Percentiles rank a stretch among this genome's conserved stretches.
Conservation (phyloP, 2,888 invertebrate genomes). For the Eupithecia vulgata region DNA sequence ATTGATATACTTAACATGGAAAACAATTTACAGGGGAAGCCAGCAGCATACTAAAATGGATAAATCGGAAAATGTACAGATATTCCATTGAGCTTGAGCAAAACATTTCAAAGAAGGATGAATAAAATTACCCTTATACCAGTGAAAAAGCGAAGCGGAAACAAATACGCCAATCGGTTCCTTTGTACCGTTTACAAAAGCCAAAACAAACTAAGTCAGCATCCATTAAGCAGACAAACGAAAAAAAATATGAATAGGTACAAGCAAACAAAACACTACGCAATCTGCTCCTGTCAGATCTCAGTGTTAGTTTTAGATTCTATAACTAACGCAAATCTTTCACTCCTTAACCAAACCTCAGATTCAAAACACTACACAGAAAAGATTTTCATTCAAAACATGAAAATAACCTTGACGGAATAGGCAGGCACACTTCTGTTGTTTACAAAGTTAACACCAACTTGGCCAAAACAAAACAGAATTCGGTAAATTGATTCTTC, state of each 20-base stretch:
- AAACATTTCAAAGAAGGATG: not conserved
- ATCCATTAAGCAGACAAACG: no score
- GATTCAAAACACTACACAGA: not conserved
- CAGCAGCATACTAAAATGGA: not conserved
- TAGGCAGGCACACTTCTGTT: conserved; percentile 24
- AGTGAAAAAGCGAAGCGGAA: not conserved
- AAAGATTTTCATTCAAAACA: conserved; percentile 19
- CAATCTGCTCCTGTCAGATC: not conserved
- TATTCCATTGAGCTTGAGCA: not conserved
- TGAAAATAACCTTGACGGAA: conserved; percentile 28
- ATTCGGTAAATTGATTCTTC: conserved; percentile 43
- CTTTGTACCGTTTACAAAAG: not conserved
- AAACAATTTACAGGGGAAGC: not conserved
- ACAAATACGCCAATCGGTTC: not conserved
- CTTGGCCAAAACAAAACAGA: conserved; percentile 41
- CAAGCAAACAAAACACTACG: not conserved
- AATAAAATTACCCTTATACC: not conserved
- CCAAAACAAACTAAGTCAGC: not conserved
- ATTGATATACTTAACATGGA: not conserved
- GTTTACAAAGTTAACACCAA: conserved; percentile 42
- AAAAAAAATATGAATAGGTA: not conserved
- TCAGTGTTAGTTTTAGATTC: not conserved
- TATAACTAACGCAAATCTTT: no score
- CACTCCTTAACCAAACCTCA: not conserved
- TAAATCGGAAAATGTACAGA: not conserved